Conservation (phyloP, 2,888 invertebrate genomes). For the Tricholauxania praeusta region DNA sequence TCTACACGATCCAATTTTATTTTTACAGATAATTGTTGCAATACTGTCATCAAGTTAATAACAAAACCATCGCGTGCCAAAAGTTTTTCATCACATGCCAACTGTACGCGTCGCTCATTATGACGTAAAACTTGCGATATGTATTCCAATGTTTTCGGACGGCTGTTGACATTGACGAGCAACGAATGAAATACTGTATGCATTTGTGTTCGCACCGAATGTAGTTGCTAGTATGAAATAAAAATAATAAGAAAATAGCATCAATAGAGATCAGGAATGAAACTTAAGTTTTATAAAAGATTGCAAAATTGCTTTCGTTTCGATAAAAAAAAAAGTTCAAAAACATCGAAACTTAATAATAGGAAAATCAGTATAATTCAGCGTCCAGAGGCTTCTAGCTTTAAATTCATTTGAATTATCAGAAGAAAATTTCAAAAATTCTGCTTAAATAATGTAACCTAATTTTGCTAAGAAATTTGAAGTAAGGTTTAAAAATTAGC, state of each 20-base stretch:
- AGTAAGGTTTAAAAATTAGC: too few relatives aligned
- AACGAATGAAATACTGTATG: conserved; percentile 87
- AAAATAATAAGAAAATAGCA: neutral
- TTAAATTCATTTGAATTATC: too few relatives aligned
- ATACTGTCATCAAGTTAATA: conserved; percentile 90
- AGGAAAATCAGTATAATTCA: too few relatives aligned
- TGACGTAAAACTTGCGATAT: conserved; percentile 80
- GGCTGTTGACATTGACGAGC: conserved; percentile 83
- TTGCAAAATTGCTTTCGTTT: too few relatives aligned
- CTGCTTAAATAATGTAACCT: too few relatives aligned
- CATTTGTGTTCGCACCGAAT: conserved; percentile 80
- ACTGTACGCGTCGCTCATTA: conserved; percentile 90
- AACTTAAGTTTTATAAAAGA: too few relatives aligned
- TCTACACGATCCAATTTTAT: conserved; percentile 93
- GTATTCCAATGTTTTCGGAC: conserved; percentile 84
- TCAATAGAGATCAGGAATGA: too few relatives aligned
- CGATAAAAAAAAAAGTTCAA: too few relatives aligned
- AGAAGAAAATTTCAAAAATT: too few relatives aligned
- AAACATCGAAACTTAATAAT: too few relatives aligned
- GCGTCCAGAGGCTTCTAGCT: too few relatives aligned
- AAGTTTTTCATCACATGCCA: conserved; percentile 88
- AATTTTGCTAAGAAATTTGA: too few relatives aligned
- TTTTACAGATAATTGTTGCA: conserved; percentile 91
- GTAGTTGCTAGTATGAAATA: conserved; percentile 74
- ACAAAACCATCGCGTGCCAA: conserved; percentile 96